These are phyloP conservation scores for Anoura caudifer DNA, from an alignment of 2,113 vertebrate species.

Conservation along the genomic window DNA sequence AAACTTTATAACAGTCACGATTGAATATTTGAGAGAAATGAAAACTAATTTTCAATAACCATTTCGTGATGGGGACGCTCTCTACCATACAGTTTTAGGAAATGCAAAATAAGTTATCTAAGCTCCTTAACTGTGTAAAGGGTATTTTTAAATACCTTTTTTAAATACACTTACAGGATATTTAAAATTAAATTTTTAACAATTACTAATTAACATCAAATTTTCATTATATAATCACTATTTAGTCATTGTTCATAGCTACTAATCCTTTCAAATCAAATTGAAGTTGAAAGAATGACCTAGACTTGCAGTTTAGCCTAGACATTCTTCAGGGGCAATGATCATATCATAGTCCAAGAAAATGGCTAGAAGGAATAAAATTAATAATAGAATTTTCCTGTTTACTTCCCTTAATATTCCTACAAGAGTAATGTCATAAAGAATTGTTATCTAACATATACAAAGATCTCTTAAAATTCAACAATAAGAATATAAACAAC, in stretches of 20 bases:
- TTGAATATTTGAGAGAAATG: constrained; percentile 34
- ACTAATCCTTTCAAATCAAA: constrained; percentile 50
- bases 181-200: constrained; percentile 60
- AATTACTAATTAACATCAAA: constrained; percentile 52
- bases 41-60: constrained; percentile 47
- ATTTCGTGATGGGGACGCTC: not conserved
- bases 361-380: not conserved
- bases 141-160: constrained; percentile 12
- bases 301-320: not conserved
- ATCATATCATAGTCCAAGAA: not conserved
- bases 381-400: not conserved
- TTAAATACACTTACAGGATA: not conserved
- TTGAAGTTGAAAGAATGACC: constrained; percentile 1
- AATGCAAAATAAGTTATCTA: constrained; percentile 29
- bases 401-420: not conserved
- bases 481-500: not conserved
- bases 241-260: constrained; percentile 51
- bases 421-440: not conserved
- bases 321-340: not conserved
- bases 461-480: not conserved
- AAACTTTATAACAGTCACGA: constrained; percentile 9
- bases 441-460: not conserved
- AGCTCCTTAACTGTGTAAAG: constrained; percentile 48
- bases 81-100: constrained; percentile 18
- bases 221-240: constrained; percentile 55